Conservation (phyloP, 1,140 invertebrate genomes). For the Ptiloglossa arizonensis region DNA sequence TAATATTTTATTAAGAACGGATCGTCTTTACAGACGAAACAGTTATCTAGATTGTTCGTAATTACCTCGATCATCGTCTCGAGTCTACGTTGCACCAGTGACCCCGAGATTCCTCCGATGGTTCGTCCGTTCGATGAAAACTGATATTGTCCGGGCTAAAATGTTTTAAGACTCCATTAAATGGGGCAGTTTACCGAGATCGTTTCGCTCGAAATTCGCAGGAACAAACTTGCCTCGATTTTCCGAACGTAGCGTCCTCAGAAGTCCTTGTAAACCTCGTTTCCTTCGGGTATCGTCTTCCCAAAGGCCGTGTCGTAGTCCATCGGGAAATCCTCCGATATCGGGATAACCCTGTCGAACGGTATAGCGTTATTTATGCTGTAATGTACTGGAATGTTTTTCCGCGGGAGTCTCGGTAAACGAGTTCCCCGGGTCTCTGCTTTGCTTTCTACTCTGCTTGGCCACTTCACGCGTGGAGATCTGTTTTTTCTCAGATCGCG, state of each 20-base stretch:
- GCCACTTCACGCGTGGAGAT: no score
- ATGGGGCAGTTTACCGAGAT: not conserved
- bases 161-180: not conserved
- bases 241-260: not conserved
- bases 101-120: no score
- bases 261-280: not conserved
- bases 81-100: no score
- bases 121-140: not conserved
- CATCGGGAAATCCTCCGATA: slow-evolving; percentile 56
- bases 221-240: not conserved
- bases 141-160: not conserved
- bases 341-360: slow-evolving; percentile 13
- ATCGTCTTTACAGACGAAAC: no score
- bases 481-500: no score
- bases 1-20: no score
- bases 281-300: slow-evolving; percentile 13
- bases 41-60: no score
- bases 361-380: slow-evolving; percentile 45
- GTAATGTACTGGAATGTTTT: not conserved
- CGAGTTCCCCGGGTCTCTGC: no score
- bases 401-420: no score
- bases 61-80: no score
- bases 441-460: no score
- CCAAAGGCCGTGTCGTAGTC: not conserved
- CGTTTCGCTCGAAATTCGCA: not conserved